phyloP scores from a whole-genome alignment of 92 coral and sea anemone species.

The Zoanthus sociatus region DNA sequence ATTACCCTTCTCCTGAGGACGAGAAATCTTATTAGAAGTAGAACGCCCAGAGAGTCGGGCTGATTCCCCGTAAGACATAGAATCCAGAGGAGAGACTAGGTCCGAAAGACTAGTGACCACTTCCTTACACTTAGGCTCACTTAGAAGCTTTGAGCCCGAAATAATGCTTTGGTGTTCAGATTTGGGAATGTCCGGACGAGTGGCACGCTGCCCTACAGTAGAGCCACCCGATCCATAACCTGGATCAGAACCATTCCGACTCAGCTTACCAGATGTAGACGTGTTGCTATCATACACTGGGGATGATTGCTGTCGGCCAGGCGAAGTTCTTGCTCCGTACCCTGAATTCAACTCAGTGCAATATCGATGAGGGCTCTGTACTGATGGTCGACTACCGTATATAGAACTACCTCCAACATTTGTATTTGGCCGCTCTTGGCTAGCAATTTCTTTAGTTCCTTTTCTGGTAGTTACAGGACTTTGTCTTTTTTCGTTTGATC shows the following conservation, averaged over 20 bases:
- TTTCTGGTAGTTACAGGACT: slow-evolving; percentile 26
- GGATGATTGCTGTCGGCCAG: slow-evolving; percentile 11
- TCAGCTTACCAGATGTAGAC: slow-evolving; percentile 38
- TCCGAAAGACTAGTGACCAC: slow-evolving; percentile 60
- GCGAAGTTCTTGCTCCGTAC: not conserved
- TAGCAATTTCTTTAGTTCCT: not conserved
- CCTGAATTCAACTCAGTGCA: not conserved
- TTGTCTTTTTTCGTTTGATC: slow-evolving; percentile 6
- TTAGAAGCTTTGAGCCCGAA: slow-evolving; percentile 36
- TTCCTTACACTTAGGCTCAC: slow-evolving; percentile 29
- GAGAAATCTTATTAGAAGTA: slow-evolving; percentile 30
- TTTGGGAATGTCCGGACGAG: slow-evolving; percentile 31
- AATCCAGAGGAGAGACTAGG: slow-evolving; percentile 84
- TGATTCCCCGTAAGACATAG: slow-evolving; percentile 56
- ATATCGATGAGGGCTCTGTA: slow-evolving; percentile 22
- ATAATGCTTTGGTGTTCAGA: slow-evolving; percentile 28
- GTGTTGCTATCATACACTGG: slow-evolving; percentile 15
- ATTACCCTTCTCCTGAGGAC: slow-evolving; percentile 23
- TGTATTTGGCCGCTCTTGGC: not conserved
- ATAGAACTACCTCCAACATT: slow-evolving; percentile 4
- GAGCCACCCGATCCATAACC: slow-evolving; percentile 51
- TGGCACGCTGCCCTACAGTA: slow-evolving; percentile 32
- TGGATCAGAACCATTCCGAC: slow-evolving; percentile 42
- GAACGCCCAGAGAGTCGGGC: slow-evolving; percentile 47
- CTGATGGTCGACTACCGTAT: slow-evolving; percentile 6